Percentiles rank a stretch among this genome's conserved stretches.
phyloP scores from a whole-genome alignment of 1,140 invertebrate species.

The Nautilus pompilius region DNA sequence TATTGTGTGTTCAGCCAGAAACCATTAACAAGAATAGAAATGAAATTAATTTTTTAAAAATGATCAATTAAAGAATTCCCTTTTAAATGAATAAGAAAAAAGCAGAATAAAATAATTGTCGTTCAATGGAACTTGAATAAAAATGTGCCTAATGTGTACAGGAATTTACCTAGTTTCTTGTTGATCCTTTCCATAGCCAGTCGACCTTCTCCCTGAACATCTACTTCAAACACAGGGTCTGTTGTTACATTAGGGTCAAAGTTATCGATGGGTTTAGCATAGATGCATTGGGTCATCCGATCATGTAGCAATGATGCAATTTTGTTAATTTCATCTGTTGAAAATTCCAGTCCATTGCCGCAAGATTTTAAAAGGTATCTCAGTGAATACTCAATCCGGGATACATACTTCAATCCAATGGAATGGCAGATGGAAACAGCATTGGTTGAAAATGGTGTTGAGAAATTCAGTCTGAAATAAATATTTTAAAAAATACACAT shows the following conservation, averaged over 20 bases:
- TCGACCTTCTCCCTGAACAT: slow-evolving; percentile 73
- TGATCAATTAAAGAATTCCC: too few relatives aligned
- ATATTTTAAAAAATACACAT: too few relatives aligned
- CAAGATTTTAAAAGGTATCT: slow-evolving; percentile 73
- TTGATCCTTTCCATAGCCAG: slow-evolving; percentile 80
- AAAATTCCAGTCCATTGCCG: slow-evolving; percentile 11
- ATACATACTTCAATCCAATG: slow-evolving; percentile 70
- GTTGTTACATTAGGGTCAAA: slow-evolving; percentile 66
- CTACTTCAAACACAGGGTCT: slow-evolving; percentile 78
- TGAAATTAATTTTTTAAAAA: too few relatives aligned
- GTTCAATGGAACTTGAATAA: too few relatives aligned
- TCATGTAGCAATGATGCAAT: slow-evolving; percentile 68
- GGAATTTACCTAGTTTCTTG: slow-evolving; percentile 70
- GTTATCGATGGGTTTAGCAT: slow-evolving; percentile 66
- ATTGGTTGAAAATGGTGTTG: slow-evolving; percentile 91
- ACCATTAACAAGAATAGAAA: too few relatives aligned
- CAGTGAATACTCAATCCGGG: slow-evolving; percentile 75
- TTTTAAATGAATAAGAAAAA: too few relatives aligned
- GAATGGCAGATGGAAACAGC: slow-evolving; percentile 89
- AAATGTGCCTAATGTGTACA: too few relatives aligned
- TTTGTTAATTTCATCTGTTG: slow-evolving; percentile 21
- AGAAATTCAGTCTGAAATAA: slow-evolving; percentile 85
- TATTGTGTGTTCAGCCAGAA: too few relatives aligned
- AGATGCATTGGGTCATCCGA: slow-evolving; percentile 79
- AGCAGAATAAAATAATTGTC: too few relatives aligned